Evolutionary conservation across 2,113 vertebrate species (phyloP).

Genomic region (Saguinus imperator): DNA sequence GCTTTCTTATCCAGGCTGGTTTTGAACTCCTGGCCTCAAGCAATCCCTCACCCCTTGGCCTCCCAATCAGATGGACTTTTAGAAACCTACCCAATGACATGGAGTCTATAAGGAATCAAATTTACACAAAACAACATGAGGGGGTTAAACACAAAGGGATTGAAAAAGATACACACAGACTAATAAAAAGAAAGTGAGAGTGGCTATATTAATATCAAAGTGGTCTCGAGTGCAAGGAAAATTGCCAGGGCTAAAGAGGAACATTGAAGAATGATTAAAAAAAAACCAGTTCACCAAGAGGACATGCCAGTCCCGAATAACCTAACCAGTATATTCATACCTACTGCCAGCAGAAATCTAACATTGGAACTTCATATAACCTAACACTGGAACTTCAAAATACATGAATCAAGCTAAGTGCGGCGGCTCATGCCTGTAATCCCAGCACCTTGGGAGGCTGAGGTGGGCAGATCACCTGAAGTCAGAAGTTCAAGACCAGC

Average conservation of each 20-base stretch:
- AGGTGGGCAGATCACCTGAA: too few species aligned
- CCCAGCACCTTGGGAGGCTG: too few species aligned
- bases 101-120: not conserved
- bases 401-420: not conserved
- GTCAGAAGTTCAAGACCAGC: too few species aligned
- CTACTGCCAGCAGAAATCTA: not conserved
- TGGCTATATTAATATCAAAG: not conserved
- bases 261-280: not conserved
- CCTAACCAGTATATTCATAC: too few species aligned
- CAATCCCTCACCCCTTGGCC: too few species aligned
- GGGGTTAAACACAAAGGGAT: not conserved
- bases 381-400: not conserved
- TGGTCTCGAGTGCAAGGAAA: not conserved
- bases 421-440: too few species aligned
- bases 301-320: not conserved
- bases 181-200: not conserved
- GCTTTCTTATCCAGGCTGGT: too few species aligned
- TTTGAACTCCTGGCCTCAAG: too few species aligned
- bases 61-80: not conserved
- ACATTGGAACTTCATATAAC: not conserved
- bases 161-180: not conserved
- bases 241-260: not conserved
- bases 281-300: not conserved
- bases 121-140: not conserved
- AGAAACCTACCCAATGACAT: not conserved